Conservation (phyloP, 2,888 invertebrate species). For the Dasysyrphus tricinctus region DNA sequence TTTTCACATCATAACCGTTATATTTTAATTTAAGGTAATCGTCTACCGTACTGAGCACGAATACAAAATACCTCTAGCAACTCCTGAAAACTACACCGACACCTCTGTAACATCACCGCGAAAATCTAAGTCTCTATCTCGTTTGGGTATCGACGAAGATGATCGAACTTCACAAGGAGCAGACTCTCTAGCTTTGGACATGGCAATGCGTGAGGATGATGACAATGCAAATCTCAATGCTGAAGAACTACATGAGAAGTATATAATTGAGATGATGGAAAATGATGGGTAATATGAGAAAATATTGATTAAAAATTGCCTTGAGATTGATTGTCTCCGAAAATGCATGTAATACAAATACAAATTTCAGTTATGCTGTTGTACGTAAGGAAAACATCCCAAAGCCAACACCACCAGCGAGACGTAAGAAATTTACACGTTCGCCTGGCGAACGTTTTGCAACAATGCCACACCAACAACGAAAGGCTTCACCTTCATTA, state of each 20-base stretch:
- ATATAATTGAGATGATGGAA: conserved; percentile 82
- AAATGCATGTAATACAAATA: conserved; percentile 34
- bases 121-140: conserved; percentile 85
- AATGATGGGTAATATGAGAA: conserved; percentile 81
- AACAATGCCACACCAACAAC: conserved; percentile 86
- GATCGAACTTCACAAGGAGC: conserved; percentile 89
- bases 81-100: conserved; percentile 84
- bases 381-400: conserved; percentile 89
- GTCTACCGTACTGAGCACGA: conserved; percentile 88
- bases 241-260: conserved; percentile 78
- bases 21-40: conserved; percentile 84
- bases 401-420: conserved; percentile 86
- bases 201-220: conserved; percentile 76
- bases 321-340: neutral
- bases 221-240: conserved; percentile 67
- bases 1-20: conserved; percentile 15
- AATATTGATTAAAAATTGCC: neutral
- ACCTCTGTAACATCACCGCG: conserved; percentile 85
- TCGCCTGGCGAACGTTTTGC: conserved; percentile 87
- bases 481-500: conserved; percentile 80
- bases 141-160: conserved; percentile 85
- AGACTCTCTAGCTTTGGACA: conserved; percentile 86
- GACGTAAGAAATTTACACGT: conserved; percentile 85
- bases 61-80: conserved; percentile 86
- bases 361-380: conserved; percentile 88